Evolutionary conservation across 1,140 invertebrate genomes (phyloP), one percentile per base, ranked within the genome.

Genomic region (Pseudobourletiella spinata): DNA sequence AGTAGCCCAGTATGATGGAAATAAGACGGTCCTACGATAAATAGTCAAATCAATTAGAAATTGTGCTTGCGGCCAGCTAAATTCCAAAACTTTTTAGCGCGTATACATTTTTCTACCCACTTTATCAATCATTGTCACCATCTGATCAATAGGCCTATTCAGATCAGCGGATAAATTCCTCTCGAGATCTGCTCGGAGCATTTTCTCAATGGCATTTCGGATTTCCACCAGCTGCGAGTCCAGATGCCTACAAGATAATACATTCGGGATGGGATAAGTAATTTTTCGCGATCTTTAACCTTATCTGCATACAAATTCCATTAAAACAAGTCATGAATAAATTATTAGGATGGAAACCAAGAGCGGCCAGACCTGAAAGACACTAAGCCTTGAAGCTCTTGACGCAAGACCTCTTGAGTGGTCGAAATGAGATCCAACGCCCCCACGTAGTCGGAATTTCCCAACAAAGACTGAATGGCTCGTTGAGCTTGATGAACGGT

Each of bases 401-500:
- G 63, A 25, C 59, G 43, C 15, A 98, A 78, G 62, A 98, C 88
- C 77, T 97, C 94, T 79, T 98, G 93, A 1, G 95, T 96, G 1
- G 92, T 95, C 59, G 89, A 84, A 67, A 99, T 99, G 46, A 98
- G 82, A 79, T 99, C 96, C 42, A 99, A 78, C 1, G 96, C 95
- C 28, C 92, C 94, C 30, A 96, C 93, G 81, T 95, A 99, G 77
- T 99, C 95, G 65, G 91, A 92, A 6, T 91, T 94, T 57, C 93
- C 93, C 18, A 99, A 78, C 14, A 98, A 78, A 43, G 94, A 79
- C 74, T 98, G 95, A 71, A 99, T 89, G 73, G 92, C 98, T 2
- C 92, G 89, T 76, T 99, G 96, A 48, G 95, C 98, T 79, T 99
- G 94, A 74, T 97, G 86, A 4, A 99, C 91, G 1, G 91, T 95